Percentiles rank a stretch among this genome's conserved stretches.
Evolutionary conservation across 1,140 invertebrate genomes (phyloP).

Genomic region (Drosophila repletoides): DNA sequence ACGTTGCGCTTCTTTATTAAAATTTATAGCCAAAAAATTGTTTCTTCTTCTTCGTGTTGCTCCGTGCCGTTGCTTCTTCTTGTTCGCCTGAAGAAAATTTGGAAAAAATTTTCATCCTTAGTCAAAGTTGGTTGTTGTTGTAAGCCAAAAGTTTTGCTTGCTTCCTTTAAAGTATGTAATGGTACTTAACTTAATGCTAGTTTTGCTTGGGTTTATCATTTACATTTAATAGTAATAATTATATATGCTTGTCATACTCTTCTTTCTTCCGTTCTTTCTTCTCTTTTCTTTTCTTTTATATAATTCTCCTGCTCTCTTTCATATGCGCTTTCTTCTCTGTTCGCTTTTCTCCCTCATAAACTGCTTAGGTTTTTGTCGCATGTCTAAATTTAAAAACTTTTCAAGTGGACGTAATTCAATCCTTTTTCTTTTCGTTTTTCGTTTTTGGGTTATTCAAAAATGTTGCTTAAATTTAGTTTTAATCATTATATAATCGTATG

Average conservation of each 20-base stretch:
- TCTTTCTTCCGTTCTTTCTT: not conserved
- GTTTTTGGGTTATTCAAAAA: conserved; percentile 54
- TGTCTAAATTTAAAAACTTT: conserved; percentile 59
- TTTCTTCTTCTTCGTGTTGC: conserved; percentile 31
- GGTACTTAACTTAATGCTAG: conserved; percentile 67
- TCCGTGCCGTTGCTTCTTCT: conserved; percentile 40
- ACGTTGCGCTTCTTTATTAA: conserved; percentile 55
- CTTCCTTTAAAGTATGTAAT: conserved; percentile 44
- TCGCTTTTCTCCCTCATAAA: conserved; percentile 41
- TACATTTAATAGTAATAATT: conserved; percentile 71
- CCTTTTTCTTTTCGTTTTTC: conserved; percentile 2
- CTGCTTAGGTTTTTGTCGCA: conserved; percentile 28
- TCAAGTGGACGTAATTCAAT: conserved; percentile 52
- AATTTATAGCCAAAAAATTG: conserved; percentile 80
- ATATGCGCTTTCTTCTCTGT: conserved; percentile 9
- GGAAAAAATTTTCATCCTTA: conserved; percentile 71
- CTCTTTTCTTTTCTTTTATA: conserved; percentile 11
- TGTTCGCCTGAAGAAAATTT: conserved; percentile 57
- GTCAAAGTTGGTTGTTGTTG: conserved; percentile 76
- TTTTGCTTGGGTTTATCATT: conserved; percentile 56
- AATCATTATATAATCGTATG: conserved; percentile 48
- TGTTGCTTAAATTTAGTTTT: conserved; percentile 61
- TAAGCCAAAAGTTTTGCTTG: conserved; percentile 75
- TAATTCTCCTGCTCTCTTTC: conserved; percentile 10
- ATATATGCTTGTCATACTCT: conserved; percentile 45